phyloP scores from a whole-genome alignment of 2,113 vertebrate genomes.

The Poecile atricapillus region DNA sequence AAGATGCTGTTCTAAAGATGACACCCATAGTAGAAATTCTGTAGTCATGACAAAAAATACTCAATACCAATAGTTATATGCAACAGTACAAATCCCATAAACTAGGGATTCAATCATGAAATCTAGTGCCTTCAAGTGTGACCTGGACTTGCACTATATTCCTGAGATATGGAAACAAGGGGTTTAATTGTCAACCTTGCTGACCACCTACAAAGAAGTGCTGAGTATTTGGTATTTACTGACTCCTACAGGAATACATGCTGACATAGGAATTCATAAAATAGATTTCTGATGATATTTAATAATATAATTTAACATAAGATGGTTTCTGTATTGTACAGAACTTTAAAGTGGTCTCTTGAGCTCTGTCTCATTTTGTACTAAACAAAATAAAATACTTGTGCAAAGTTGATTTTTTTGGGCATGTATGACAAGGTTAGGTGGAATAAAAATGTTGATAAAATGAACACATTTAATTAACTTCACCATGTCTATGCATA shows the following conservation, averaged over 20 bases:
- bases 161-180: background rate
- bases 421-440: background rate
- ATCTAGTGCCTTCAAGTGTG: background rate
- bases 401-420: background rate
- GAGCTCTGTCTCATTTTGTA: background rate
- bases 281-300: background rate
- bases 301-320: background rate
- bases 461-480: background rate
- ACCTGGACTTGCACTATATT: background rate
- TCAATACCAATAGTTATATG: background rate
- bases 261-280: background rate
- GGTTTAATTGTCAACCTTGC: background rate
- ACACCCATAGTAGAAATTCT: background rate
- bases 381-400: background rate
- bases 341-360: background rate
- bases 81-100: background rate
- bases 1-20: background rate
- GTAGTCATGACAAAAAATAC: background rate
- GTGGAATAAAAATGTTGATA: background rate
- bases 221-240: background rate
- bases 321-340: background rate
- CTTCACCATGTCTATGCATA: background rate
- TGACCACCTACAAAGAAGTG: background rate
- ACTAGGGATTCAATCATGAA: accelerated
- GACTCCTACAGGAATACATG: background rate